phyloP scores from a whole-genome alignment of 2,888 invertebrate genomes.

The Acleris holmiana region DNA sequence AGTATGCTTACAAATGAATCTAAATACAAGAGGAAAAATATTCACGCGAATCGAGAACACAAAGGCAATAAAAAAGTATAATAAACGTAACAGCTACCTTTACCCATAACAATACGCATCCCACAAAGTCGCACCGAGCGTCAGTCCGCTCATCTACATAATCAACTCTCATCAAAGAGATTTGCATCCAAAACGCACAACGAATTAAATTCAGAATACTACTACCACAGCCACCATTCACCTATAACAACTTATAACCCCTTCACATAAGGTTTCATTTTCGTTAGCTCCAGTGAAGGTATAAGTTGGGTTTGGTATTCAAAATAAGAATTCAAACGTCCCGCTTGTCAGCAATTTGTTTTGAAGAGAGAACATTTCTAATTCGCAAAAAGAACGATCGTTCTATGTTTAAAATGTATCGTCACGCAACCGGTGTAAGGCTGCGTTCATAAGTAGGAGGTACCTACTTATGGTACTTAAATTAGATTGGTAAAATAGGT shows the following conservation, averaged over 20 bases:
- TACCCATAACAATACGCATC: conserved; percentile 58
- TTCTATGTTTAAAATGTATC: conserved; percentile 80
- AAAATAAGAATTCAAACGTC: conserved; percentile 75
- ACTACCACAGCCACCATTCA: conserved; percentile 42
- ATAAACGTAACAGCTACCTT: conserved; percentile 30
- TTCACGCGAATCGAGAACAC: background rate
- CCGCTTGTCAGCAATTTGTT: conserved; percentile 83
- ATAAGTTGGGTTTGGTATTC: conserved; percentile 60
- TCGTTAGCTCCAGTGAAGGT: background rate
- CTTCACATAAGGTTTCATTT: conserved; percentile 39
- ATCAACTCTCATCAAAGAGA: conserved; percentile 75
- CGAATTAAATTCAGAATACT: conserved; percentile 66
- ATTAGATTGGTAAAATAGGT: too few species aligned
- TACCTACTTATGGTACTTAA: too few species aligned
- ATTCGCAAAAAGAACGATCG: conserved; percentile 80
- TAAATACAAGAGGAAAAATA: background rate
- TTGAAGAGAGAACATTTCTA: conserved; percentile 82
- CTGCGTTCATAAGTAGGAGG: conserved; percentile 28
- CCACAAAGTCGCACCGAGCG: conserved; percentile 52
- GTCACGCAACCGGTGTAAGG: conserved; percentile 73
- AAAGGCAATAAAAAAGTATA: conserved; percentile 8
- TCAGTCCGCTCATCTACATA: conserved; percentile 70
- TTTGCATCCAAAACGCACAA: conserved; percentile 74
- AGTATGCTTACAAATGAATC: too few species aligned
- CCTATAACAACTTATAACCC: conserved; percentile 43